phyloP scores from a whole-genome alignment of 2,797 vertebrate genomes.

The Helicolenus hilgendorfi region DNA sequence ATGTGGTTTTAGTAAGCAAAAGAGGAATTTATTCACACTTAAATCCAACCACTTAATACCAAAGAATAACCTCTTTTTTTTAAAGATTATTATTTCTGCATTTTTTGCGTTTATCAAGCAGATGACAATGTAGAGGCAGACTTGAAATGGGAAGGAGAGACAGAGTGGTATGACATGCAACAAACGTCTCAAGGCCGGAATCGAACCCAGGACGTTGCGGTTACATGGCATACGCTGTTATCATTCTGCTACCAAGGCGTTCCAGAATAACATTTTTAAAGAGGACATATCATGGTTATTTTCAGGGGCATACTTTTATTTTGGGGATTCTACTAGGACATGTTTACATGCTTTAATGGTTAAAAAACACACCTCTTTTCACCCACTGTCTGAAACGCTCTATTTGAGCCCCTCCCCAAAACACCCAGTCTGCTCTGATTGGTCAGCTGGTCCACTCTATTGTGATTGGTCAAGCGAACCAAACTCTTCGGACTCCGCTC shows the following conservation, averaged over 20 bases:
- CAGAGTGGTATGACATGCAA: not conserved
- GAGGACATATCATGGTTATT: too few species aligned
- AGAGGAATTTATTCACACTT: conserved; percentile 16
- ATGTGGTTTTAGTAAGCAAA: conserved; percentile 10
- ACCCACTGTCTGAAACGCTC: too few species aligned
- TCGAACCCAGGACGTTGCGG: not conserved
- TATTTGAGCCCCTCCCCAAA: too few species aligned
- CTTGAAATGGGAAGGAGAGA: not conserved
- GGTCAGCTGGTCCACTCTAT: too few species aligned
- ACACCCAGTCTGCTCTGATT: too few species aligned
- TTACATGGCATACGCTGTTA: not conserved
- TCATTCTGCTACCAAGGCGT: not conserved
- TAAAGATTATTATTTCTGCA: not conserved
- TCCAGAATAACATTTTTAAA: conserved; percentile 3
- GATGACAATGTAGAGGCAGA: not conserved
- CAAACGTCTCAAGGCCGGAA: not conserved
- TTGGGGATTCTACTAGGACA: too few species aligned
- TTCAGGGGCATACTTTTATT: too few species aligned
- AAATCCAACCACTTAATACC: conserved; percentile 10
- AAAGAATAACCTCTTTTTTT: conserved; percentile 28
- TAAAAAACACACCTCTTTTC: too few species aligned
- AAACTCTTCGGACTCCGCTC: too few species aligned
- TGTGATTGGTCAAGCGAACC: too few species aligned
- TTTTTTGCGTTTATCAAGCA: not conserved
- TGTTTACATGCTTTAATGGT: too few species aligned